Conservation (phyloP, 2,113 vertebrate species). For the Sinosuthora webbiana region DNA sequence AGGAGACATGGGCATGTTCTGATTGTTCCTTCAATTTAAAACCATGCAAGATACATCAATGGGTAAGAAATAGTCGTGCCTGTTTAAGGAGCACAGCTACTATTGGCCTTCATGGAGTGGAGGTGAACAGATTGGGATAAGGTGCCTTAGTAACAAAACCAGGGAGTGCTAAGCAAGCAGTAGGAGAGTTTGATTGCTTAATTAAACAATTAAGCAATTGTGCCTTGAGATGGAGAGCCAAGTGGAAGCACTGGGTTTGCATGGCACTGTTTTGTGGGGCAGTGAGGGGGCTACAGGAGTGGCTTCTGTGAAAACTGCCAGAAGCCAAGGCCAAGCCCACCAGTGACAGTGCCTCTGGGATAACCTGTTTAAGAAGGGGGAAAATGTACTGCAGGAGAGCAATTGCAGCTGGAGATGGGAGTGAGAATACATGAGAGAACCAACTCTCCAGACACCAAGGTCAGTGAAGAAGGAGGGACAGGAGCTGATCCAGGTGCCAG, state of each 20-base stretch:
- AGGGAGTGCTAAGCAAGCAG: neutral
- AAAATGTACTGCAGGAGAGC: neutral
- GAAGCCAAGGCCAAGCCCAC: neutral
- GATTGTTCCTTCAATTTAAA: no score
- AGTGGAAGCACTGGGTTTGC: neutral
- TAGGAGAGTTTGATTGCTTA: neutral
- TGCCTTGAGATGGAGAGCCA: neutral
- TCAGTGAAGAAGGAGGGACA: neutral
- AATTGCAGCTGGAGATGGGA: neutral
- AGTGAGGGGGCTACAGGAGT: neutral
- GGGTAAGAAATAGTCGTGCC: neutral
- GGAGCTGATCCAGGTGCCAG: accelerated
- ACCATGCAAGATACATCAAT: no score
- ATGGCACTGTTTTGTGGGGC: neutral
- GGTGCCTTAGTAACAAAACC: neutral
- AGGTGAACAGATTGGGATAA: neutral
- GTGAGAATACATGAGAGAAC: neutral
- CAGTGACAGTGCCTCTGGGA: neutral
- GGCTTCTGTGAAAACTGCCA: neutral
- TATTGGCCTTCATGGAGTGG: neutral
- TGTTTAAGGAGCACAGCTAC: neutral
- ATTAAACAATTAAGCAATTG: no score
- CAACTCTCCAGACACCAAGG: neutral
- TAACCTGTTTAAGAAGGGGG: neutral
- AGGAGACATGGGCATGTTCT: neutral